Conservation (phyloP, 2,113 vertebrate genomes). For the Chloebia gouldiae region DNA sequence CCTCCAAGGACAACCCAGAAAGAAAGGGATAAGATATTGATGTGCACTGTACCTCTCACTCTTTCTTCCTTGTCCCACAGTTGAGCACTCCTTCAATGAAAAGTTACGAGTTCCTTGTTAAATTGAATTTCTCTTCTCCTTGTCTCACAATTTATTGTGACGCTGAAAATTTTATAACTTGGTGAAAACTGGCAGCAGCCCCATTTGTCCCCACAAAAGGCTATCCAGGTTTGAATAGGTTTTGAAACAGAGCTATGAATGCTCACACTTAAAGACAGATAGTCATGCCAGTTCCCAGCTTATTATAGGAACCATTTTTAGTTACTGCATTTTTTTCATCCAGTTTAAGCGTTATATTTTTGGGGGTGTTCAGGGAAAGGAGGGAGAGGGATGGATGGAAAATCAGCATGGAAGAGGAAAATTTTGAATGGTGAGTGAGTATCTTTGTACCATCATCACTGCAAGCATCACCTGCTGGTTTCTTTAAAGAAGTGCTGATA, state of each 20-base stretch:
- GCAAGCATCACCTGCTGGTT: neutral
- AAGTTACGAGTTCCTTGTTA: slow-evolving; percentile 67
- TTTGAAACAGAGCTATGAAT: slow-evolving; percentile 32
- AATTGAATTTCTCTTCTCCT: slow-evolving; percentile 69
- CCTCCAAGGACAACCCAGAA: slow-evolving; percentile 65
- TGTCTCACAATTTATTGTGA: slow-evolving; percentile 68
- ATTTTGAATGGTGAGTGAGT: neutral
- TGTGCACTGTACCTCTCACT: slow-evolving; percentile 52
- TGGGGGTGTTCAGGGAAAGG: neutral
- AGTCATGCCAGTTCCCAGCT: slow-evolving; percentile 18
- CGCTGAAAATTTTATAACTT: slow-evolving; percentile 70
- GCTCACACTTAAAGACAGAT: slow-evolving; percentile 39
- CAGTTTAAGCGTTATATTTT: neutral
- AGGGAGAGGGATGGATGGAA: neutral
- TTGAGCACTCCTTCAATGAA: slow-evolving; percentile 66
- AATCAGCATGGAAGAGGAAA: neutral
- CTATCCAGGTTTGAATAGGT: slow-evolving; percentile 48
- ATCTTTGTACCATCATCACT: neutral
- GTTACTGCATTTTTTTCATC: slow-evolving; percentile 28
- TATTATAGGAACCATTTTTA: slow-evolving; percentile 29
- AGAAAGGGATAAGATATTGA: slow-evolving; percentile 67
- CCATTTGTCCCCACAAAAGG: slow-evolving; percentile 64
- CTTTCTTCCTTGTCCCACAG: slow-evolving; percentile 56
- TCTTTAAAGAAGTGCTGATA: neutral
- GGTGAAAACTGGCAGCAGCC: slow-evolving; percentile 55